Conservation (phyloP, 2,888 invertebrate species). For the Acrobasis suavella region DNA sequence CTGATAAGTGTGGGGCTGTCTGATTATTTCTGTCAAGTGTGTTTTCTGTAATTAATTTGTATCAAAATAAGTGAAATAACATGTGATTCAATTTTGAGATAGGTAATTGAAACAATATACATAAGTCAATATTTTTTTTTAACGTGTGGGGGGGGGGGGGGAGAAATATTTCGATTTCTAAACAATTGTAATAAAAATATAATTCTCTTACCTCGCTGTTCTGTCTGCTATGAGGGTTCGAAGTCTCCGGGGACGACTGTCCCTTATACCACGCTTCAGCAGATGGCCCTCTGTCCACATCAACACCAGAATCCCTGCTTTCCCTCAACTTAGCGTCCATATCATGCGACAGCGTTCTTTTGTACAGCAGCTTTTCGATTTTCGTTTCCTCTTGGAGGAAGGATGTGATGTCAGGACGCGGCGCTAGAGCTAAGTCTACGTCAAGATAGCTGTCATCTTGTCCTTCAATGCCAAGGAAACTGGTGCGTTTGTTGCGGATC, state of each 20-base stretch:
- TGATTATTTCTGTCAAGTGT: background rate
- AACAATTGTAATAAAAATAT: too few relatives aligned
- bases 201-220: constrained; percentile 85
- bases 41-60: background rate
- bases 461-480: constrained; percentile 92
- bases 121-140: too few relatives aligned
- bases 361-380: constrained; percentile 89
- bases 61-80: background rate
- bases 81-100: constrained; percentile 13
- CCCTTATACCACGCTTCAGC: constrained; percentile 83
- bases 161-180: too few relatives aligned
- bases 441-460: constrained; percentile 87
- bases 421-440: constrained; percentile 85
- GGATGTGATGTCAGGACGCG: constrained; percentile 90
- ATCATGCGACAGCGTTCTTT: constrained; percentile 87
- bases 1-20: background rate
- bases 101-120: too few relatives aligned
- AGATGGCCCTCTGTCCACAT: constrained; percentile 83
- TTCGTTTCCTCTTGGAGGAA: constrained; percentile 91
- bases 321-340: constrained; percentile 85
- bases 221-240: constrained; percentile 89
- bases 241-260: constrained; percentile 74
- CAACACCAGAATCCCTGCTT: constrained; percentile 91
- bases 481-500: constrained; percentile 90
- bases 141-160: too few relatives aligned